Evolutionary conservation across 2,797 vertebrate species (phyloP), one percentile per base, ranked within the genome.

Genomic region (Anguilla pacifica): DNA sequence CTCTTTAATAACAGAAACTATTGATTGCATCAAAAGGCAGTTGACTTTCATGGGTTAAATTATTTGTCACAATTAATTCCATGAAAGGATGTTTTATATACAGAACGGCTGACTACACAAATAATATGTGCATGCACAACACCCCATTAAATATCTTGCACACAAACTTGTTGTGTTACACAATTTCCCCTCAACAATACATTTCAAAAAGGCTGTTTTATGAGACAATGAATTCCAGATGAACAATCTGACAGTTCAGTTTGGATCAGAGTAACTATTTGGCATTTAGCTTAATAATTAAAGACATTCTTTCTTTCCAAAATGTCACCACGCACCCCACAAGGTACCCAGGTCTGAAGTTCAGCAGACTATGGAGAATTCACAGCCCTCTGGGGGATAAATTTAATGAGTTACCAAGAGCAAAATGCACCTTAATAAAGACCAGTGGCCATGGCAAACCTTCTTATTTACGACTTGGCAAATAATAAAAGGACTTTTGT

Each of bases 361-460:
- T 83, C 82, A 53, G 46, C 46, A 83, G 39, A 39, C 74, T 39
- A 43, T 43, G 51, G 82, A 83, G 28, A 83, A 83, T 83, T 51
- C 82, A 55, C 28, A n/a, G 82, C 82, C 51, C 83, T 28, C 53
- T 11, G 5, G 9, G 10, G 57, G 49, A 46, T 0, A 11, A 31
- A 6, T 7, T 57, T 84, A 84, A 84, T 57, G 83, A 84, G 39
- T 84, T 55, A 84, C 83, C 57, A n/a, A 51, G 81, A 83, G 53
- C 74, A 79, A 79, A 28, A 83, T 83, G 55, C n/a, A 31, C n/a
- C 35, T 43, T 43, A 79, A 79, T 79, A 43, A 55, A 31, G 3
- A 31, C 51, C 28, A 25, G 22, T 55, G 19, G 79, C 1, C n/a
- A n/a, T 55, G 19, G 79, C 1, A 51, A n/a, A 22, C 43, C 79